Evolutionary conservation across 1,140 invertebrate genomes (phyloP), one percentile per base, ranked within the genome.

Genomic region (Akabosia matsudoensis): DNA sequence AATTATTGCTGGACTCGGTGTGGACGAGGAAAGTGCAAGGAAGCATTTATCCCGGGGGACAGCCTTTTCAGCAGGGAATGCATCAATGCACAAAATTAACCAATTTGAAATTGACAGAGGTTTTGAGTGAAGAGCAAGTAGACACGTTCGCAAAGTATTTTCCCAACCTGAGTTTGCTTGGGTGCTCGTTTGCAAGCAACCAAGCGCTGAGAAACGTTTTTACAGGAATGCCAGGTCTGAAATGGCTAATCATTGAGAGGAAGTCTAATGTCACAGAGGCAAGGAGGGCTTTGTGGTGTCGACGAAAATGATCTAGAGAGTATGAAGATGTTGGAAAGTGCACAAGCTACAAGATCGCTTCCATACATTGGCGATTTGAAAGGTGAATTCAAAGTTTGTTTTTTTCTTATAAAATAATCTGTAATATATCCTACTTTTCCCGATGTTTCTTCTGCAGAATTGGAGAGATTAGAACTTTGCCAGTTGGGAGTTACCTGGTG

Each of bases 21-120:
- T 76, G 75, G 75, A 70, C 70, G 24, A 76, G 52, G 30, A 76
- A 76, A 28, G 70, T 76, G 14, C 70, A 31, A 34, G 75, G 75
- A 18, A 51, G 33, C 18, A 71, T 76, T 34, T 70, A 54, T 56
- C 75, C 75, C 16, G 52, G 51, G 2, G 51, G 30, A 16, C 7
- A 13, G 24, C 54, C 54, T 56, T 56, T 56, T 22, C 10, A 56
- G n/a, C 13, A 56, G n/a, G 22, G 22, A 56, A 24, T 56, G 10
- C 13, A 30, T 4, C 54, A 61, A 61, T 67, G 31, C n/a, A 7
- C 24, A n/a, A 67, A 67, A 16, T 10, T 67, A 13, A 28, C 24
- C 7, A 16, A 7, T 31, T 30, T 67, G 10, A 67, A 67, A 67
- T 31, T 67, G 7, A 67, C 61, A 2, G 24, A 67, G 10, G 28